A percentile compares a stretch with the other conserved stretches of the same genome.
Evolutionary conservation across 2,113 vertebrate species (phyloP).

Genomic region (Solenodon paradoxus): DNA sequence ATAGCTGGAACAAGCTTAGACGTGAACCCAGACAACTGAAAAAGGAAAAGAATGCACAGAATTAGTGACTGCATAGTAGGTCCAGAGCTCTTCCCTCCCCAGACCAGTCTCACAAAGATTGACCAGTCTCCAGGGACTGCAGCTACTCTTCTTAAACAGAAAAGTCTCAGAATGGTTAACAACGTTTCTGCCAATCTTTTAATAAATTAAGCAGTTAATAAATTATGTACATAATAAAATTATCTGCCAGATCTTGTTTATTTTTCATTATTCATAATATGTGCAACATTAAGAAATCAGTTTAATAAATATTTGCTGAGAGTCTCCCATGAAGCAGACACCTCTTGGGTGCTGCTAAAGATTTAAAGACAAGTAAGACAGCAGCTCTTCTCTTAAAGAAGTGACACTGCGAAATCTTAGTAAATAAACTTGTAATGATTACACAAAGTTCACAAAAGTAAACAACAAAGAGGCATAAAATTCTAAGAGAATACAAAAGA

Average conservation of each 20-base stretch:
- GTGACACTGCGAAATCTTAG: neutral
- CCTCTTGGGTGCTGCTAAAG: neutral
- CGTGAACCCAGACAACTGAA: constrained; percentile 84
- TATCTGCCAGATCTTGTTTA: neutral
- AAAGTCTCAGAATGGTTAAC: neutral
- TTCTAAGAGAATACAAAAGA: neutral
- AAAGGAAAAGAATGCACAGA: constrained; percentile 3
- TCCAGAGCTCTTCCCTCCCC: neutral
- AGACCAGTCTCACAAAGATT: neutral
- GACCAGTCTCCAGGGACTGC: neutral
- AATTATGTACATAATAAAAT: constrained; percentile 25
- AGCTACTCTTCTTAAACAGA: neutral
- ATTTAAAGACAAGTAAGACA: neutral
- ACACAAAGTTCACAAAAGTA: neutral
- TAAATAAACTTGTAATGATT: neutral
- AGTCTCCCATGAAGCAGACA: neutral
- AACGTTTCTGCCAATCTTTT: neutral
- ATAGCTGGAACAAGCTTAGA: constrained; percentile 81
- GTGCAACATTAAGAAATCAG: neutral
- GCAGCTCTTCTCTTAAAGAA: neutral
- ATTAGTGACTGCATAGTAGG: neutral
- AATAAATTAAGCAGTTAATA: neutral
- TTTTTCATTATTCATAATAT: constrained; percentile 57
- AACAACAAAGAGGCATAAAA: neutral
- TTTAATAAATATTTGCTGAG: constrained; percentile 41